Evolutionary conservation across 2,888 invertebrate species (phyloP), one percentile per base, ranked within the genome.

Genomic region (Blastobasis lacticolella): DNA sequence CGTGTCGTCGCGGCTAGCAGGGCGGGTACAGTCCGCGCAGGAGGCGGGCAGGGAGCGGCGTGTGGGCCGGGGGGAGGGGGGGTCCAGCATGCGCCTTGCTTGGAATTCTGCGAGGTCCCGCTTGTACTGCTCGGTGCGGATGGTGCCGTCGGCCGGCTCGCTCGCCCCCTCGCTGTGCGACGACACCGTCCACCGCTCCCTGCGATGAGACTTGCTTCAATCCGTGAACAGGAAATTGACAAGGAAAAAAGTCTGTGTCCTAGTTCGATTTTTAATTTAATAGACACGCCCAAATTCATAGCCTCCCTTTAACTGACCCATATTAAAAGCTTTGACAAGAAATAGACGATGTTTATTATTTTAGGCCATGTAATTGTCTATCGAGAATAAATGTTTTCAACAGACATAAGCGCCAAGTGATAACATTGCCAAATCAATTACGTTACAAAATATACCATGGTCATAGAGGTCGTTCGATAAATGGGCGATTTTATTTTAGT

Each of bases 51-150:
- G 66, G 45, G 86, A 85, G 56, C 0, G 85, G 81, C 0, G 81
- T 78, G 23, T 71, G 23, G 23, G 78, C 74, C 3, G 86, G 84
- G 8, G 87, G 66, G 45, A 86, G 84, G 56, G 0, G 85, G 81
- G 0, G 81, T 79, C 10, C 70, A 64, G 49, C 1, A 86, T 84
- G 49, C 88, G 67, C 51, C 89, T 73, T 7, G 88, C 88, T 68
- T 87, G 83, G 61, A 89, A 89, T 58, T 89, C 88, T 0, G 88
- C 87, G 50, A 88, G 68, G 61, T 83, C 88, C 37, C 82, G 71
- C 61, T 86, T 86, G 69, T 89, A 89, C 58, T 88, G 81, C 42
- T 87, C 86, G 9, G 88, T 88, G 56, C 88, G 81, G 49, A 87
- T 83, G 40, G 87, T 85, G 47, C 79, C 85, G n/a, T 67, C 58